Conservation (phyloP, 2,888 invertebrate genomes). For the Pseudolycoriella hygida region DNA sequence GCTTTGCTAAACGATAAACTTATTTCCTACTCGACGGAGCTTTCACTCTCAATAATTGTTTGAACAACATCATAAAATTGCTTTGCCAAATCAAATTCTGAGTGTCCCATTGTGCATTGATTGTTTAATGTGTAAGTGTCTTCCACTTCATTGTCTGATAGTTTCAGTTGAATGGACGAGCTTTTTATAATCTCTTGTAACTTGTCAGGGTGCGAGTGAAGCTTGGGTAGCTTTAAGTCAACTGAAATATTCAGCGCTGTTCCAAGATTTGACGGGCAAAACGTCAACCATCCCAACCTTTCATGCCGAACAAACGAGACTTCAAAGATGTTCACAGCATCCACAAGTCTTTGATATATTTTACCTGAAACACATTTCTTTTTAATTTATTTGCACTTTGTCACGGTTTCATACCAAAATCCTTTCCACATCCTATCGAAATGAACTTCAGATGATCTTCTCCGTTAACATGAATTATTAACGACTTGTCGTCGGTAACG, state of each 20-base stretch:
- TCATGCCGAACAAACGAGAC: not conserved
- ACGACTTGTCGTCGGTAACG: conserved; percentile 36
- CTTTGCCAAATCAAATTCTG: conserved; percentile 80
- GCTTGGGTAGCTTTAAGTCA: not conserved
- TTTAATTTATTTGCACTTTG: no score
- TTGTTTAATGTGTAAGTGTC: not conserved
- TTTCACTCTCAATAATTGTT: conserved; percentile 78
- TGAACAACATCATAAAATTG: conserved; percentile 85
- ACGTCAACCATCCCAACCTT: conserved; percentile 3
- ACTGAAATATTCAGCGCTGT: not conserved
- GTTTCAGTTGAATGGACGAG: not conserved
- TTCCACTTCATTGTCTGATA: not conserved
- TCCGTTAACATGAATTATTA: conserved; percentile 41
- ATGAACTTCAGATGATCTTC: conserved; percentile 46
- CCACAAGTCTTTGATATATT: conserved; percentile 35
- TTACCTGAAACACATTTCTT: no score
- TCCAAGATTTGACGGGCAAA: not conserved
- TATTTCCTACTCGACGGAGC: not conserved
- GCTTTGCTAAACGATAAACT: not conserved
- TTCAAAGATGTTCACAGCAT: conserved; percentile 24
- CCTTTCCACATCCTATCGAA: conserved; percentile 39
- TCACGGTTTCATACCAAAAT: conserved; percentile 19
- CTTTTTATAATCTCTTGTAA: not conserved
- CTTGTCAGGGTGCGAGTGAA: not conserved
- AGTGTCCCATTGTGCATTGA: not conserved